Conservation (phyloP, 2,888 invertebrate species). For the Leptinotarsa peninsularis region DNA sequence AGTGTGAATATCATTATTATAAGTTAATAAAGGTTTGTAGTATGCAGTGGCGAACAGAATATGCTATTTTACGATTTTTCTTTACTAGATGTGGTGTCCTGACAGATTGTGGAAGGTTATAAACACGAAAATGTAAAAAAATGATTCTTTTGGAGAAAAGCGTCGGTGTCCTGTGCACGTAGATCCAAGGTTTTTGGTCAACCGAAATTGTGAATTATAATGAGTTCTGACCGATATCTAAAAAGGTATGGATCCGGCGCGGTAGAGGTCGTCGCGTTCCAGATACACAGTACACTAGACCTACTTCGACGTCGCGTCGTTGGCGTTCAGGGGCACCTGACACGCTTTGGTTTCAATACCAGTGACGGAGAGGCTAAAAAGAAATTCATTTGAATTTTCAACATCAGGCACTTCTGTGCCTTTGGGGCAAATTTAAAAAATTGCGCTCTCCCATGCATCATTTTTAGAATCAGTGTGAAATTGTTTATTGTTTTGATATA, state of each 20-base stretch:
- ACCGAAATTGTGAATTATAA: slow-evolving; percentile 34
- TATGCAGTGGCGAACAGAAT: no score
- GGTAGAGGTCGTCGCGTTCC: slow-evolving; percentile 52
- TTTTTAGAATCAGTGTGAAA: no score
- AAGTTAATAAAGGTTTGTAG: no score
- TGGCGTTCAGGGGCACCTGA: slow-evolving; percentile 50
- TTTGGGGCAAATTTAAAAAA: no score
- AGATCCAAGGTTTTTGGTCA: slow-evolving; percentile 29
- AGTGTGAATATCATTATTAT: no score
- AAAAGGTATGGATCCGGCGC: slow-evolving; percentile 43
- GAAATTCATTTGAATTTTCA: neutral
- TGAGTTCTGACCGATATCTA: slow-evolving; percentile 45
- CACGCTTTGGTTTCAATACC: slow-evolving; percentile 21
- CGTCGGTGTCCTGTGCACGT: slow-evolving; percentile 42
- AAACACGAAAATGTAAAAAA: no score
- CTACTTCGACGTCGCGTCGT: slow-evolving; percentile 52
- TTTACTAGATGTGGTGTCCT: no score
- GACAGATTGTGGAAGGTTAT: no score
- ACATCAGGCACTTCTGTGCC: neutral
- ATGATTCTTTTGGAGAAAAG: neutral
- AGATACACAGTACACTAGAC: slow-evolving; percentile 61
- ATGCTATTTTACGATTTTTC: no score
- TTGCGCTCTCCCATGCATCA: no score
- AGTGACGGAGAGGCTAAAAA: neutral
- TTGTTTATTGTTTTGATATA: no score